Evolutionary conservation across 2,113 vertebrate species (phyloP), one percentile per base, ranked within the genome.

Genomic region (Pristiophorus japonicus): DNA sequence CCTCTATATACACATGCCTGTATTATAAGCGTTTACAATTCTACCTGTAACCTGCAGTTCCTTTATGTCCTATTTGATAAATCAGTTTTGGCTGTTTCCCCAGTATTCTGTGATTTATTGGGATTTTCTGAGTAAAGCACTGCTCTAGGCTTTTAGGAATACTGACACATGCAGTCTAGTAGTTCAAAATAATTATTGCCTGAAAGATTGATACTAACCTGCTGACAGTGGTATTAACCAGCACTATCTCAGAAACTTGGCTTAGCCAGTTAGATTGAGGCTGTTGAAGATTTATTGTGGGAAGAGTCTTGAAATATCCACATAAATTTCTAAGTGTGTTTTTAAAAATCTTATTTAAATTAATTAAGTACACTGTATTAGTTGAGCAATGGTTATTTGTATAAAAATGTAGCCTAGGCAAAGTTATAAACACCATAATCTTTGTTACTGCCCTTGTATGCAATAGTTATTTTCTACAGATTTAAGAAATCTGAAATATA

Each of bases 111-210:
- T 38, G 24, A 34, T 70, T 73, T 51, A 51, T 51, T 94, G 34
- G 38, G 93, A 94, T 51, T 70, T 94, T 47, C 22, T 70, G 42
- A 90, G 87, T 90, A 90, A 90, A 90, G 30, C 27, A 90, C 4
- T 59, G 87, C 45, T 34, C 24, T 22, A 90, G 62, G 51, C 87
- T 90, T 90, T 90, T 90, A 12, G 87, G 87, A 59, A 34, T 90
- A 34, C 30, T 90, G 87, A 34, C 51, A 90, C 51, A 90, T 62
- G 45, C 22, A 27, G 22, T 88, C 11, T 38, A 85, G 81, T 85
- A 55, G 24, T 88, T 88, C 51, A 88, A 55, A 30, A 27, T 59
- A 90, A 90, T 59, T 55, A 90, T n/a, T 59, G 24, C 87, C 30
- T 16, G 87, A 59, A 90, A 90, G 51, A 90, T 90, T n/a, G 87